phyloP scores from a whole-genome alignment of 2,113 vertebrate species.

The Siphamia tubifer region DNA sequence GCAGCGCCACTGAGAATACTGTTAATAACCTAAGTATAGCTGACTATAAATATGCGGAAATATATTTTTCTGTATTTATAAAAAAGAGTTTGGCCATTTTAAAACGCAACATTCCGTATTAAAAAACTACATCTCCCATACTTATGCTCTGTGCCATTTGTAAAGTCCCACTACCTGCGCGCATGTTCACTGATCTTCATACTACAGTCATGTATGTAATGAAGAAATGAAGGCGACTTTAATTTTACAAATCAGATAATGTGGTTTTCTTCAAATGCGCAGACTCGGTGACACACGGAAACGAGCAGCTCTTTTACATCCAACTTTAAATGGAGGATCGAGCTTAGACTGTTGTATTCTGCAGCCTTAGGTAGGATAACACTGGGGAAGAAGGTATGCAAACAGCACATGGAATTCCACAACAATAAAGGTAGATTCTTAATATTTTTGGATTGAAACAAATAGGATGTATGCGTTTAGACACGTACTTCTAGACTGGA shows the following conservation, averaged over 20 bases:
- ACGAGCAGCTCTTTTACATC: constrained; percentile 4
- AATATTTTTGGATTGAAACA: not conserved
- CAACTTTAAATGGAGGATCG: constrained; percentile 35
- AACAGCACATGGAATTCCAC: not conserved
- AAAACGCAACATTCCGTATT: fast-evolving
- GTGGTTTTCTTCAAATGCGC: not conserved
- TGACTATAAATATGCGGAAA: too few species aligned
- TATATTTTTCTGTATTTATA: fast-evolving
- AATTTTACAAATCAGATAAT: not conserved
- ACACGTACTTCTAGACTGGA: constrained; percentile 33
- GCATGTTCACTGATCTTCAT: constrained; percentile 22
- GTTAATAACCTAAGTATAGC: too few species aligned
- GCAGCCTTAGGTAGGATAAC: not conserved
- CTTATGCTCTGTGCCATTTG: not conserved
- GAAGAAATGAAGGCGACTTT: too few species aligned
- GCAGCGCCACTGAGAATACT: too few species aligned
- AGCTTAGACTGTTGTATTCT: constrained; percentile 6
- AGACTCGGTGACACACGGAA: not conserved
- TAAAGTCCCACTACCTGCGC: constrained; percentile 38
- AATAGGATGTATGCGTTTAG: not conserved
- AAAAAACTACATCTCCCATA: constrained; percentile 58
- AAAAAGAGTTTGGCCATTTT: fast-evolving
- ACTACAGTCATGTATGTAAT: not conserved
- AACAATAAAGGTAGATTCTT: not conserved
- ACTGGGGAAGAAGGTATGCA: constrained; percentile 15